Evolutionary conservation across 2,113 vertebrate species (phyloP).

Genomic region (Nicator chloris): DNA sequence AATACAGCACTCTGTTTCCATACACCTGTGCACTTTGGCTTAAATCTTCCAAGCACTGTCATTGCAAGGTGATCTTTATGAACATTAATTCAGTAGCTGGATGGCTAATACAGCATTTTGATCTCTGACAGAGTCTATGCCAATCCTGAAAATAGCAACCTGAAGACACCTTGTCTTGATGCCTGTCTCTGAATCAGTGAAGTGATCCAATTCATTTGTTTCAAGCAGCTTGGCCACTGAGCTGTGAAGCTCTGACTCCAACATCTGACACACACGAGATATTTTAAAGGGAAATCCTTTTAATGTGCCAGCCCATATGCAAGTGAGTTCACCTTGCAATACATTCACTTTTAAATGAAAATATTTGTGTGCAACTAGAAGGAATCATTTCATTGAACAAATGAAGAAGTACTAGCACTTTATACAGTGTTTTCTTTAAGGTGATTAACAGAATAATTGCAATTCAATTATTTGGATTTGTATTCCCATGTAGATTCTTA

Average conservation of each 20-base stretch:
- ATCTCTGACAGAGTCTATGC: neutral
- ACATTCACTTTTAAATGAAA: neutral
- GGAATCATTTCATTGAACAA: neutral
- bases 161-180: constrained; percentile 11
- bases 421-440: neutral
- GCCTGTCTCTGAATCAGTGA: neutral
- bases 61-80: constrained; percentile 12
- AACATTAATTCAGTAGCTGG: neutral
- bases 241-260: constrained; percentile 22
- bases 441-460: neutral
- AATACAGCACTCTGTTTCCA: neutral
- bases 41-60: neutral
- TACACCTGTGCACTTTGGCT: neutral
- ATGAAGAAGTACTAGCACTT: neutral
- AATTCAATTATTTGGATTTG: neutral
- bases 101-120: neutral
- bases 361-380: neutral
- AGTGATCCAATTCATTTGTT: constrained; percentile 48
- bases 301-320: neutral
- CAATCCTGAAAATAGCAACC: constrained; percentile 46
- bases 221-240: constrained; percentile 2
- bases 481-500: neutral
- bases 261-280: neutral
- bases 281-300: constrained; percentile 38
- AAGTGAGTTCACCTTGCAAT: neutral